Conservation (phyloP, 2,888 invertebrate species). For the Dasypolia templi region DNA sequence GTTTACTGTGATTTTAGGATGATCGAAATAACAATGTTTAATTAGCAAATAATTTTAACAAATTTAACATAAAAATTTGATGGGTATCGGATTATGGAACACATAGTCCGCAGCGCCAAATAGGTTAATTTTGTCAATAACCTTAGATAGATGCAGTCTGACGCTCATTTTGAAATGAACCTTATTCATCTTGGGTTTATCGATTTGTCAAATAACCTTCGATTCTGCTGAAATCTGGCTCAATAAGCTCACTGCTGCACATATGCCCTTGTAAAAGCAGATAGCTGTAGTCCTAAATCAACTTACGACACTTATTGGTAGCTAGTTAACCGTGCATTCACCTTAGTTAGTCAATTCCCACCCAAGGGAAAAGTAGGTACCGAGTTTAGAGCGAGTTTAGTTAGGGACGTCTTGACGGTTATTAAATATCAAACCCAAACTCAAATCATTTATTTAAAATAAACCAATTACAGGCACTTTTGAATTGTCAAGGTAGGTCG, state of each 20-base stretch:
- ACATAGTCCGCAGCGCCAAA: not conserved
- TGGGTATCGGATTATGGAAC: not conserved
- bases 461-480: too few species aligned
- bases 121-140: not conserved
- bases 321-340: conserved; percentile 35
- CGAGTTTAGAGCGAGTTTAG: conserved; percentile 47
- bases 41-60: not conserved
- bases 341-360: conserved; percentile 19
- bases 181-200: too few species aligned
- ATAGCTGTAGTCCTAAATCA: conserved; percentile 13
- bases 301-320: conserved; percentile 13
- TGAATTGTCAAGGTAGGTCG: too few species aligned
- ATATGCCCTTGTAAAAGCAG: not conserved
- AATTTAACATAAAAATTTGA: not conserved
- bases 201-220: not conserved
- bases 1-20: not conserved
- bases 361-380: conserved; percentile 40
- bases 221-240: not conserved
- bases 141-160: not conserved
- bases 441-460: too few species aligned
- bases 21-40: not conserved
- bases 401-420: conserved; percentile 4
- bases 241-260: not conserved
- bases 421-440: too few species aligned
- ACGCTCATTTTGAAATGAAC: not conserved